Evolutionary conservation across 2,113 vertebrate species (phyloP), one percentile per base, ranked within the genome.

Genomic region (Conger conger): DNA sequence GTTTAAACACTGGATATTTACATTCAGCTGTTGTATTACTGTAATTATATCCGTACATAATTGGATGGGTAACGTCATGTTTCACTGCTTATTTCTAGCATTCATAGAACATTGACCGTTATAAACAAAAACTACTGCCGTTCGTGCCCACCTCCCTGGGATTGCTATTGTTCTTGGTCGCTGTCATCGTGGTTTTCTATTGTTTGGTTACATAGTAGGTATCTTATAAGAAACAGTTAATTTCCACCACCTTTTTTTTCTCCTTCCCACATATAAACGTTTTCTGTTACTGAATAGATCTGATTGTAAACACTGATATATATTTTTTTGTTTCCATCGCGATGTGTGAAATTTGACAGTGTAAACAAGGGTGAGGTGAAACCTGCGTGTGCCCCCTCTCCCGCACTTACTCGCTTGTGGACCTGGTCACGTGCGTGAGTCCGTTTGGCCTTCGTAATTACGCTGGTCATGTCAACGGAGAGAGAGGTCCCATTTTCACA

Each of bases 331-430:
- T 84, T 80, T 50, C 54, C 33, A 77, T 36, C 23, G 60, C n/a
- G 77, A n/a, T n/a, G 50, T 40, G 36, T 63, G n/a, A 63, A 80
- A 78, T 76, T 42, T 63, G 77, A 53, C 83, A 38, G 76, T 63
- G 83, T 79, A 79, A 63, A 79, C 83, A 79, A 84, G 36, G 33
- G 76, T 50, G 76, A 63, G 53, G 57, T 84, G 53, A 84, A 84
- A 36, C 76, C 83, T 79, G 42, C 23, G 33, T 45, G 68, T 78
- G 76, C 76, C 36, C 73, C 16, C 76, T 78, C 76, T 78, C 76
- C 15, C 36, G 33, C 35, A 78, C 37, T 37, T 38, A 11, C 38
- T 78, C 76, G 76, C 18, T 30, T 33, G 40, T 45, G 45, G 35
- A 80, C 53, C 40, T 27, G 54, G 77, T 84, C 76, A 84, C 78